A percentile compares a stretch with the other conserved stretches of the same genome.
Evolutionary conservation across 2,888 invertebrate genomes (phyloP).

Genomic region (Gymnosoma rotundatum): DNA sequence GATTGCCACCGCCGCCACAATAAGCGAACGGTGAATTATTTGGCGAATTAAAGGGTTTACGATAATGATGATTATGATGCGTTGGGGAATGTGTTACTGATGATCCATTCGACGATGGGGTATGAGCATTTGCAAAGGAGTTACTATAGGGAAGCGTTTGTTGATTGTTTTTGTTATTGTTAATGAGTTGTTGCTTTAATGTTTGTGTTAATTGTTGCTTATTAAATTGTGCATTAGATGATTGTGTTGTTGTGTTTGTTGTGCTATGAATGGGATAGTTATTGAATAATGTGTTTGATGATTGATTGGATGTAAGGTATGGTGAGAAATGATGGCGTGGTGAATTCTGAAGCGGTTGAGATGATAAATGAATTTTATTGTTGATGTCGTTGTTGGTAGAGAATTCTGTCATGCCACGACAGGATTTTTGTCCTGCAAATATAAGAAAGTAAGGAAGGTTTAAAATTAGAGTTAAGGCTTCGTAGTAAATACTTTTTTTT

Average conservation of each 20-base stretch:
- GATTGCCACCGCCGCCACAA: slow-evolving; percentile 62
- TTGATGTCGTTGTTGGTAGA: slow-evolving; percentile 81
- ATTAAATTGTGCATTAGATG: slow-evolving; percentile 72
- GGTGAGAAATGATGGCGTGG: slow-evolving; percentile 74
- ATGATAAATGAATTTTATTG: slow-evolving; percentile 80
- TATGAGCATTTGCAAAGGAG: slow-evolving; percentile 73
- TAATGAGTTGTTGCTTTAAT: slow-evolving; percentile 73
- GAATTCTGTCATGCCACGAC: slow-evolving; percentile 83
- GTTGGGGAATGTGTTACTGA: slow-evolving; percentile 77
- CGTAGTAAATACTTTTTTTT: too few relatives aligned
- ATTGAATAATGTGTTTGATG: slow-evolving; percentile 67
- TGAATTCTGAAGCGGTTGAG: slow-evolving; percentile 80
- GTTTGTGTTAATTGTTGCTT: slow-evolving; percentile 73
- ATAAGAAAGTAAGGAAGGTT: slow-evolving; percentile 25
- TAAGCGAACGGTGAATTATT: slow-evolving; percentile 78
- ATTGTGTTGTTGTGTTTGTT: slow-evolving; percentile 73
- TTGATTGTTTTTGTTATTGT: slow-evolving; percentile 75
- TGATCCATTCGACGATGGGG: slow-evolving; percentile 72
- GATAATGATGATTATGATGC: slow-evolving; percentile 75
- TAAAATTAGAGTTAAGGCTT: neutral
- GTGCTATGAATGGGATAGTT: slow-evolving; percentile 69
- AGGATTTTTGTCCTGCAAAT: slow-evolving; percentile 80
- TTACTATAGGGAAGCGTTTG: slow-evolving; percentile 72
- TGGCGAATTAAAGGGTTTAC: slow-evolving; percentile 81
- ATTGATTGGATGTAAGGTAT: slow-evolving; percentile 56